phyloP scores from a whole-genome alignment of 2,113 vertebrate species.

The Tonatia bakeri region DNA sequence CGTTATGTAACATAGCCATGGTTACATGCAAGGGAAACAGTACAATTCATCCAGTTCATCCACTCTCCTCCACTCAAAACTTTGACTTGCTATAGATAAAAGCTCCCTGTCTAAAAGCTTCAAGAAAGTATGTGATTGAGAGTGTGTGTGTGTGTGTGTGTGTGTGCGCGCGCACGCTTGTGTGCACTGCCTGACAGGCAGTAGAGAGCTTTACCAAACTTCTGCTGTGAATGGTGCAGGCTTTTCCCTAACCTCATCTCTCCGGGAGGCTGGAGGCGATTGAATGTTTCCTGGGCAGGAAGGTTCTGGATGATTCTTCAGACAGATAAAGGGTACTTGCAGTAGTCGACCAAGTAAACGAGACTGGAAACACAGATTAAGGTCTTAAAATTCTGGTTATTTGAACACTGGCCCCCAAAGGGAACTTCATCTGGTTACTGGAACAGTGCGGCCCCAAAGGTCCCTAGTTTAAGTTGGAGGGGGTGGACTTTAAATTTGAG shows the following conservation, averaged over 20 bases:
- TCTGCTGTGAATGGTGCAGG: background rate
- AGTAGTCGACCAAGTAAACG: constrained; percentile 1
- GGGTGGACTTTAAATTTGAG: constrained; percentile 2
- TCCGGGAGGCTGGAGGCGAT: background rate
- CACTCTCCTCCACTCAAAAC: background rate
- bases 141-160: too few relatives aligned
- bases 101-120: background rate
- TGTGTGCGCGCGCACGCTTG: accelerated
- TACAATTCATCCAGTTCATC: too few relatives aligned
- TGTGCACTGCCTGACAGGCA: too few relatives aligned
- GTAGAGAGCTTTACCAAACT: background rate
- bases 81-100: background rate
- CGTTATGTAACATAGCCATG: accelerated
- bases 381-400: constrained; percentile 63
- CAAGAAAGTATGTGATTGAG: background rate
- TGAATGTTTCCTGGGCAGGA: background rate
- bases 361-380: constrained; percentile 59
- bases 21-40: background rate
- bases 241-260: background rate
- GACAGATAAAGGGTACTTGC: background rate
- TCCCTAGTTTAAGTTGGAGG: constrained; percentile 9
- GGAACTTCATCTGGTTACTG: constrained; percentile 59
- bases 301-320: background rate
- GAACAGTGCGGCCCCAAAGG: constrained; percentile 54
- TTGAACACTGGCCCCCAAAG: constrained; percentile 59